These are phyloP conservation scores for Pyrgus malvae DNA, from an alignment of 2,888 invertebrate species.

Conservation along the genomic window DNA sequence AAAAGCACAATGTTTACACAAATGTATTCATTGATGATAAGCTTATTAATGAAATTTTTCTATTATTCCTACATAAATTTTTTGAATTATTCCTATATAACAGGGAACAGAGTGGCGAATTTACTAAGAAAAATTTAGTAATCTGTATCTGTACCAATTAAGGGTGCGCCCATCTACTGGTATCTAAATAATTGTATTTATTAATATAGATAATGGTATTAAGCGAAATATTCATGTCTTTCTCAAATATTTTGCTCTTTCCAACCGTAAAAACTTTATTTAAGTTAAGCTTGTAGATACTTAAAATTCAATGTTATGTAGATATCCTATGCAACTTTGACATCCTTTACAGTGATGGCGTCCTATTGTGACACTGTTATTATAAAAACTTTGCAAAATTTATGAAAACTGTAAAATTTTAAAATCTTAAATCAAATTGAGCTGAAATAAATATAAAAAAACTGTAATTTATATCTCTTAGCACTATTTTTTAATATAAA, in stretches of 20 bases:
- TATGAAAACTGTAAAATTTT: no score
- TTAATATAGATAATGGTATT: background rate
- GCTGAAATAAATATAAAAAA: no score
- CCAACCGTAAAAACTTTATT: background rate
- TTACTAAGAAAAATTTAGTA: constrained; percentile 36
- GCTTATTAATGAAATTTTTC: background rate
- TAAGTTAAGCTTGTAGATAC: background rate
- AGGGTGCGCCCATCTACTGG: background rate
- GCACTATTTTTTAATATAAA: no score
- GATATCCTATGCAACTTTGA: no score
- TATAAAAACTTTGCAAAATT: no score
- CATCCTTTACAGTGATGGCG: no score
- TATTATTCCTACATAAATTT: constrained; percentile 15
- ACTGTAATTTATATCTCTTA: no score
- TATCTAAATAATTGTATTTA: constrained; percentile 2
- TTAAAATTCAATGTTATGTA: background rate
- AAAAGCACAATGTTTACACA: background rate
- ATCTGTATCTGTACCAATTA: constrained; percentile 5
- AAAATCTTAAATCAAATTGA: no score
- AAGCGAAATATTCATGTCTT: constrained; percentile 7
- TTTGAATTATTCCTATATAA: constrained; percentile 12
- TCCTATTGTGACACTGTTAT: no score
- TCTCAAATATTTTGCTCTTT: background rate
- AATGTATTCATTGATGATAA: background rate
- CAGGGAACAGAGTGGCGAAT: constrained; percentile 41